Evolutionary conservation across 2,113 vertebrate species (phyloP), one percentile per base, ranked within the genome.

Genomic region (Felis catus): DNA sequence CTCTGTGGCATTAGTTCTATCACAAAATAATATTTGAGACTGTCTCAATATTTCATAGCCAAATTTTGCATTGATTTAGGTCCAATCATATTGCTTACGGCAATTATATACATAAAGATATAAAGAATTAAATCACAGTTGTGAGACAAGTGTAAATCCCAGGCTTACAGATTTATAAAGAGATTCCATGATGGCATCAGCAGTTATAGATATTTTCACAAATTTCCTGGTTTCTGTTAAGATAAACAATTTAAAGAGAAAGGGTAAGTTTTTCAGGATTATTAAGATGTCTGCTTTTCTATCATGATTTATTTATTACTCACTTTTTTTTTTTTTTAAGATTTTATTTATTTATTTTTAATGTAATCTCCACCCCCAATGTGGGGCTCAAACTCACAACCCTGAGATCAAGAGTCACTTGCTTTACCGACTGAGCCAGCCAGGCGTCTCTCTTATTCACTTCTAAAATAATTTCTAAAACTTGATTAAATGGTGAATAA

Each of bases 131-230:
- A 27, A 53, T 63, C 82, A 84, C 53, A 79, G 53, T 71, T 61
- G 90, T 88, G 74, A 97, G 76, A 83, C 45, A 93, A 79, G 18
- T 73, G 2, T 91, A 93, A 95, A 95, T 80, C 29, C 39, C 39
- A 90, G 1, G 0, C 45, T 25, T 74, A 74, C 36, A 55, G 27
- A 29, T 51, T 95, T 95, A 74, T 79, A 86, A n/a, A 88, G 66
- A 83, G 53, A 86, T 71, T 73, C 39, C 33, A 14, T 63, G 29
- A 70, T 8, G 33, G 39, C 36, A 66, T 41, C 61, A 81, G 48
- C 31, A 68, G 79, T 73, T 70, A n/a, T 36, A 70, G 53, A 61
- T 61, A 58, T 91, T 92, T 88, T 91, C 45, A 53, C 18, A 90
- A 23, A 41, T 73, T 70, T 90, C 4, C 48, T 89, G 13, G 11